Percentiles rank a stretch among this genome's conserved stretches.
phyloP scores from a whole-genome alignment of 2,113 vertebrate species.

The Podiceps cristatus region DNA sequence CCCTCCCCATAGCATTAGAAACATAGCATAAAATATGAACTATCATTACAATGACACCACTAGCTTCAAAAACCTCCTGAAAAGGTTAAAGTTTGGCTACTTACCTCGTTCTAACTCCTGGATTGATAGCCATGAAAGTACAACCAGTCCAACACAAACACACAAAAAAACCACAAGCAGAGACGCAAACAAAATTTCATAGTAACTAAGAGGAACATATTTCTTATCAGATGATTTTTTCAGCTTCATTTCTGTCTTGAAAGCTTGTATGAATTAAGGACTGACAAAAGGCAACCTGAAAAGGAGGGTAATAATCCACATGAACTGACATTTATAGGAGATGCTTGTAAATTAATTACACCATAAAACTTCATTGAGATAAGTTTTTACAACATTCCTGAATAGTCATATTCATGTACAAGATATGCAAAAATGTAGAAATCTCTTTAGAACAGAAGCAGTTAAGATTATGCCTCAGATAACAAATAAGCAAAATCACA shows the following conservation, averaged over 20 bases:
- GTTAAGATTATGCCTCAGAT: background rate
- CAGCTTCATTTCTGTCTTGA: constrained; percentile 47
- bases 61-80: background rate
- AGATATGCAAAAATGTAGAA: background rate
- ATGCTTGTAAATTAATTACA: background rate
- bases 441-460: background rate
- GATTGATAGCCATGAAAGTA: constrained; percentile 71
- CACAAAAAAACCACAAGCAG: constrained; percentile 49
- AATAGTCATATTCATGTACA: background rate
- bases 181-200: constrained; percentile 63
- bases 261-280: background rate
- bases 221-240: background rate
- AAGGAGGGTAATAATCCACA: background rate
- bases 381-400: background rate
- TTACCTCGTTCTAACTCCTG: constrained; percentile 57
- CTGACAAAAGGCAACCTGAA: background rate
- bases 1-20: background rate
- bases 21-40: background rate
- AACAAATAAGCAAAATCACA: background rate
- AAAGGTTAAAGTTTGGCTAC: background rate
- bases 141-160: constrained; percentile 67
- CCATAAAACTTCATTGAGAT: constrained; percentile 18
- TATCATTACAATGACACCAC: background rate
- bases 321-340: constrained; percentile 8
- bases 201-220: background rate